These are phyloP conservation scores for Beris morrisii DNA, from an alignment of 2,888 invertebrate species.

Conservation along the genomic window DNA sequence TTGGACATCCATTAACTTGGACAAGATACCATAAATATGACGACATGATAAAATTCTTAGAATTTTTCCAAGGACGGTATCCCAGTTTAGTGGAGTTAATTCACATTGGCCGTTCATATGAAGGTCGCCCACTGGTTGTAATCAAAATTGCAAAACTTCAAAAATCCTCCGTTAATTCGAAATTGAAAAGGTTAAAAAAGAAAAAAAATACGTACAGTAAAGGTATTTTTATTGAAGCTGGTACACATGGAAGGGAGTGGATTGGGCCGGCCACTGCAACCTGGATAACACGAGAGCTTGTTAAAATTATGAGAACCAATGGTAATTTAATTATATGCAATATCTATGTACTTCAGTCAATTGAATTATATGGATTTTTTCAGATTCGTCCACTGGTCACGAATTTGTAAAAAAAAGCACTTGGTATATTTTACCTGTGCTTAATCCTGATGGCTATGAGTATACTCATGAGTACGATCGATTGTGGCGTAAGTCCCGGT, in stretches of 20 bases:
- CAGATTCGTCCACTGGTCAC: constrained; percentile 43
- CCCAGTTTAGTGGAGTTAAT: constrained; percentile 67
- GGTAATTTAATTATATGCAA: constrained; percentile 50
- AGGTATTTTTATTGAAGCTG: constrained; percentile 77
- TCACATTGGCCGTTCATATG: constrained; percentile 72
- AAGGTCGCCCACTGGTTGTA: constrained; percentile 70
- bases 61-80: constrained; percentile 66
- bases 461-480: constrained; percentile 73
- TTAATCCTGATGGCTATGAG: constrained; percentile 79
- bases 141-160: constrained; percentile 63
- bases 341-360: constrained; percentile 52
- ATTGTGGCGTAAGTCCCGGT: constrained; percentile 79
- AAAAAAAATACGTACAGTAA: constrained; percentile 67
- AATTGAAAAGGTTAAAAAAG: constrained; percentile 47
- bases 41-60: constrained; percentile 70
- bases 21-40: constrained; percentile 70
- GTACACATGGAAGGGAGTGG: constrained; percentile 77
- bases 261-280: constrained; percentile 76
- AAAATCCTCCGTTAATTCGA: constrained; percentile 40
- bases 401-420: constrained; percentile 50
- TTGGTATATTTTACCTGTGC: constrained; percentile 75
- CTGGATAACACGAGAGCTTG: constrained; percentile 69
- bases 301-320: constrained; percentile 63
- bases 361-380: constrained; percentile 3
- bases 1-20: constrained; percentile 70